These are phyloP conservation scores for Helleia helle DNA, from an alignment of 2,888 invertebrate species.

Conservation along the genomic window DNA sequence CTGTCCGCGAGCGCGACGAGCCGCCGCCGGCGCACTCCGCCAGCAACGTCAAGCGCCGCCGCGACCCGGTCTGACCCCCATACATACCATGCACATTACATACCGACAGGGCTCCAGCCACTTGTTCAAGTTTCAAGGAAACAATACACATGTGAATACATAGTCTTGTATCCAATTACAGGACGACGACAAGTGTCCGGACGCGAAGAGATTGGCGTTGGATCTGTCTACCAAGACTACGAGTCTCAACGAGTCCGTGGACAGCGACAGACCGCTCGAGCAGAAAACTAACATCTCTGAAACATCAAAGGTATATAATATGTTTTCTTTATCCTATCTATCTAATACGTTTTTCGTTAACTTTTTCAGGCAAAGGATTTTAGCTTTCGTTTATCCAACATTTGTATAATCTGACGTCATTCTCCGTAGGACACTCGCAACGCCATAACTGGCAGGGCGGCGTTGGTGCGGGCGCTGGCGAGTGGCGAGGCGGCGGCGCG, in stretches of 20 bases:
- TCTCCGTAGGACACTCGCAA: background rate
- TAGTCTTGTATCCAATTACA: no score
- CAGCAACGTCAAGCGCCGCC: slow-evolving; percentile 32
- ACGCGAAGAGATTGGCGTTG: slow-evolving; percentile 44
- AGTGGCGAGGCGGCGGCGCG: slow-evolving; percentile 7
- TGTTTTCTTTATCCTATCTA: no score
- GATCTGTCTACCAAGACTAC: slow-evolving; percentile 31
- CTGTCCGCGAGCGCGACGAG: slow-evolving; percentile 51
- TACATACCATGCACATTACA: background rate
- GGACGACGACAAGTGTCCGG: slow-evolving; percentile 28
- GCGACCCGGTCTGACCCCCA: slow-evolving; percentile 29
- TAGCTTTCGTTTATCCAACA: no score
- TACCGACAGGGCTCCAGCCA: no score
- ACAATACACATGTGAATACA: no score
- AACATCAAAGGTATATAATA: background rate
- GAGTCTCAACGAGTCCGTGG: slow-evolving; percentile 11
- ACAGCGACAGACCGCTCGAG: background rate
- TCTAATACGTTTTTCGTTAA: no score
- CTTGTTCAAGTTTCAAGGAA: no score
- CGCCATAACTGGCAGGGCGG: background rate
- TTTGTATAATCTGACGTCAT: background rate
- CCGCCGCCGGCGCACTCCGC: slow-evolving; percentile 76
- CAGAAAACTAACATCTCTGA: background rate
- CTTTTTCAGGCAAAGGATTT: no score
- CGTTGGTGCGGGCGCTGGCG: background rate